Evolutionary conservation across 2,113 vertebrate species (phyloP), one percentile per base, ranked within the genome.

Genomic region (Nannospalax galili): DNA sequence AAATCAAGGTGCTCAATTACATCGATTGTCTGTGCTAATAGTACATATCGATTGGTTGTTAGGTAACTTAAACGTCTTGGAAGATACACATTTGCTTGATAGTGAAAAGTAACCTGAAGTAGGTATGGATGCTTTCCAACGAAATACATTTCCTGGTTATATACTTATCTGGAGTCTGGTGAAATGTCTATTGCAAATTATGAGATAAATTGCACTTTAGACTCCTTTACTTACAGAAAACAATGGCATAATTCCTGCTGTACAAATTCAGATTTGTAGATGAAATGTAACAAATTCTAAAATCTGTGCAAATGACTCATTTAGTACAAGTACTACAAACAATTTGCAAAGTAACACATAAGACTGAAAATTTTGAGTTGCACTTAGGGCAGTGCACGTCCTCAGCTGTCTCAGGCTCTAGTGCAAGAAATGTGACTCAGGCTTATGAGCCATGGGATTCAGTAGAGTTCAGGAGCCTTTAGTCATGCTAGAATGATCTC

Each of bases 11-110:
- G 24, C 6, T 45, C 35, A 35, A 73, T 82, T 84, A 74, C 37
- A 93, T 24, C 60, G 67, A 96, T 81, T 74, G 35, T 37, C 69
- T 40, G 73, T 62, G 20, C 35, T 93, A 56, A 74, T 79, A 95
- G 58, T 26, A 70, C 14, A 80, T 84, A 92, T 62, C 70, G 81
- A 95, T 74, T 87, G 11, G n/a, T 87, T 82, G 65, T 73, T 5
- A 80, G 2, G 26, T 92, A 70, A 70, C 32, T 20, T 74, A 62
- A 52, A 90, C 42, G 64, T 5, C 32, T 73, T 70, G 40, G 77
- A 92, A 79, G 58, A 84, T 84, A 74, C n/a, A 87, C 48, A 4
- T 4, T 56, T 73, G 22, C n/a, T 28, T 58, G 40, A 67, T 11
- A 70, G 87, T 48, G 40, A 2, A 60, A 80, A 87, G 74, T 75